Conservation (phyloP, 2,113 vertebrate genomes). For the Corydoras maculifer region DNA sequence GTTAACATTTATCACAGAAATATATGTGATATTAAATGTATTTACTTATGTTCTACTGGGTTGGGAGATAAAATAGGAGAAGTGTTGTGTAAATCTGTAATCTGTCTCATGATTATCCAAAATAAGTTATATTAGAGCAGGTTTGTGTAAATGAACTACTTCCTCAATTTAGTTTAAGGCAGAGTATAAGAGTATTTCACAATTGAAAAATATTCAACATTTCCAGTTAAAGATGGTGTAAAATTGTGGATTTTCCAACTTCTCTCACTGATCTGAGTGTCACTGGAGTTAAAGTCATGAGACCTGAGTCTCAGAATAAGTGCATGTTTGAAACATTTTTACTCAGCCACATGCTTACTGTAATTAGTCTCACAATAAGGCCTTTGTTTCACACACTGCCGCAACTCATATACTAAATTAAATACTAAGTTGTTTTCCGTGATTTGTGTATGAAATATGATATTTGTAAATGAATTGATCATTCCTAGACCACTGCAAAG, state of each 20-base stretch:
- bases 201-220: background rate
- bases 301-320: slow-evolving; percentile 54
- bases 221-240: background rate
- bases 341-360: slow-evolving; percentile 61
- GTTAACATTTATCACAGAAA: too few species aligned
- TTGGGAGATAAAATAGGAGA: background rate
- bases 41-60: too few species aligned
- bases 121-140: background rate
- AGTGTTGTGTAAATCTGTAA: background rate
- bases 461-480: background rate
- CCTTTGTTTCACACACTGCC: slow-evolving; percentile 50
- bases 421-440: background rate
- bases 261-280: slow-evolving; percentile 18
- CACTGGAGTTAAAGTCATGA: slow-evolving; percentile 53
- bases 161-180: background rate
- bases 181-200: background rate
- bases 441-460: background rate
- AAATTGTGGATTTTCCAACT: background rate
- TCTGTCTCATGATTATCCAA: background rate
- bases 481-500: too few species aligned
- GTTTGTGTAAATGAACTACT: background rate
- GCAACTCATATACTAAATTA: background rate
- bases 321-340: slow-evolving; percentile 52
- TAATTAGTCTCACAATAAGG: slow-evolving; percentile 63
- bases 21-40: too few species aligned